Percentiles rank a stretch among this genome's conserved stretches.
Evolutionary conservation across 2,113 vertebrate species (phyloP).

Genomic region (Isichthys henryi): DNA sequence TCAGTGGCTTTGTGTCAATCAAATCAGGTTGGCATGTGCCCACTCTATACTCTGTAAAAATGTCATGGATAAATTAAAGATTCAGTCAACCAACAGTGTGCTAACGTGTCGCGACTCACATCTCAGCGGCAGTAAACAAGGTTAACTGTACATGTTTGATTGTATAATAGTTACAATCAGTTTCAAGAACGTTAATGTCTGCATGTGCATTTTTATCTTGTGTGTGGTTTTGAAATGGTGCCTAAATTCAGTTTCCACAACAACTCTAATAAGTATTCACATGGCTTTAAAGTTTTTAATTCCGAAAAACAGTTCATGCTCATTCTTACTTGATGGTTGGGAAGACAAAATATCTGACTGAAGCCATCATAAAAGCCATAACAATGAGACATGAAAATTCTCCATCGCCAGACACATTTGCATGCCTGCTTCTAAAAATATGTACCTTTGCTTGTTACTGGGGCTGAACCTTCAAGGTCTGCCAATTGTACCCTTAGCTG

Average conservation of each 20-base stretch:
- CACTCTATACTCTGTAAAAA: background rate
- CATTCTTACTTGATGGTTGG: background rate
- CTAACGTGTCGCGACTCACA: background rate
- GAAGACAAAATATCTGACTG: background rate
- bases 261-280: background rate
- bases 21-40: background rate
- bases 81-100: background rate
- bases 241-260: background rate
- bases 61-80: background rate
- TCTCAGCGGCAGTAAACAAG: background rate
- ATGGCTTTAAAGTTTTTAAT: background rate
- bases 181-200: background rate
- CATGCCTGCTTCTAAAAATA: background rate
- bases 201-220: background rate
- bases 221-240: background rate
- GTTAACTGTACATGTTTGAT: background rate
- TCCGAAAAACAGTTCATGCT: background rate
- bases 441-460: too few species aligned
- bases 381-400: background rate
- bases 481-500: too few species aligned
- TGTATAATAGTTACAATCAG: background rate
- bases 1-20: background rate
- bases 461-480: too few species aligned
- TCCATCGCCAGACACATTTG: background rate
- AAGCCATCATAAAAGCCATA: background rate